Conservation (phyloP, 2,888 invertebrate species). For the Meandrusa payeni region DNA sequence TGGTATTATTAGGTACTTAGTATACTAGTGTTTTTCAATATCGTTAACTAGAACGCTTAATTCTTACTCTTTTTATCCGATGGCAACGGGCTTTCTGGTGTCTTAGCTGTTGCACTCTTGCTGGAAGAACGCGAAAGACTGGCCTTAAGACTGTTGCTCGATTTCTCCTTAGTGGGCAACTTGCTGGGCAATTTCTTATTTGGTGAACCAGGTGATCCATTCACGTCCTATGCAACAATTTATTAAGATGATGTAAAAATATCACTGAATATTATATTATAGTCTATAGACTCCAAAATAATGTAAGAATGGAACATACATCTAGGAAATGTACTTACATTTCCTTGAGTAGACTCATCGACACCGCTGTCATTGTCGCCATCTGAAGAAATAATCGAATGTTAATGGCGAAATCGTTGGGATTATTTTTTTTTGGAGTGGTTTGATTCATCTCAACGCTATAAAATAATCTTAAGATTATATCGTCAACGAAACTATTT, state of each 20-base stretch:
- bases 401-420: not conserved
- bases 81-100: conserved; percentile 83
- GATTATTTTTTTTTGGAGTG: conserved; percentile 9
- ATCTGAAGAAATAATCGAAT: conserved; percentile 80
- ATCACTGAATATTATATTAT: not conserved
- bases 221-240: conserved; percentile 71
- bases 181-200: conserved; percentile 86
- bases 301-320: too few relatives aligned
- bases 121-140: conserved; percentile 81
- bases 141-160: conserved; percentile 71
- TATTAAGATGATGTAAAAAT: too few relatives aligned
- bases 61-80: conserved; percentile 87
- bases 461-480: too few relatives aligned
- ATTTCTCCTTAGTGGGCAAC: conserved; percentile 71
- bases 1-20: too few relatives aligned
- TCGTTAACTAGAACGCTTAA: too few relatives aligned
- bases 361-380: conserved; percentile 92
- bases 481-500: too few relatives aligned
- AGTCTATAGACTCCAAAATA: too few relatives aligned
- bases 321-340: conserved; percentile 86
- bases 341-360: conserved; percentile 90
- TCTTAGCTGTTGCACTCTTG: conserved; percentile 83
- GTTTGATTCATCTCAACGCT: conserved; percentile 57
- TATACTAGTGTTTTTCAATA: too few relatives aligned
- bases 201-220: conserved; percentile 87